Conservation (phyloP, 1,140 invertebrate species). For the Drosophila paulistorum region DNA sequence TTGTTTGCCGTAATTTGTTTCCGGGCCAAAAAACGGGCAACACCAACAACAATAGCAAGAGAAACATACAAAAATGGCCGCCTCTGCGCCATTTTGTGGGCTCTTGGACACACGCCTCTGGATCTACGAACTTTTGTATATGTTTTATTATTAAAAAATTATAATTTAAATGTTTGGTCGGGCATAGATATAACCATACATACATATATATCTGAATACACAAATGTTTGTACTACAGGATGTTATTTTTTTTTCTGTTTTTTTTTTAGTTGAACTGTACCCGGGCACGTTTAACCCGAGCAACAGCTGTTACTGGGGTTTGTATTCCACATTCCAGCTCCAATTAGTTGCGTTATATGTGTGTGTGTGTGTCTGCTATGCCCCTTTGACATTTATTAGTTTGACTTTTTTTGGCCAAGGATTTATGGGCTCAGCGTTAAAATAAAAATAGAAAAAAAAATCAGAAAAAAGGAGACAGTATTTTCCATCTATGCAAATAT, state of each 20-base stretch:
- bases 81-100: constrained; percentile 66
- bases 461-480: constrained; percentile 5
- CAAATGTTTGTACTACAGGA: not conserved
- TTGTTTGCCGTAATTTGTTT: constrained; percentile 81
- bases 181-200: constrained; percentile 39
- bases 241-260: constrained; percentile 19
- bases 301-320: constrained; percentile 40
- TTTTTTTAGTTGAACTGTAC: constrained; percentile 23
- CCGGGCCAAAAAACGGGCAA: constrained; percentile 63
- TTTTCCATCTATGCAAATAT: constrained; percentile 49
- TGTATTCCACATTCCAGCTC: constrained; percentile 20
- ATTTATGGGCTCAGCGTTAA: constrained; percentile 57
- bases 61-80: constrained; percentile 64
- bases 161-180: constrained; percentile 69
- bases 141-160: constrained; percentile 75
- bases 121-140: constrained; percentile 42
- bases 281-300: constrained; percentile 32
- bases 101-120: constrained; percentile 12
- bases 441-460: constrained; percentile 17
- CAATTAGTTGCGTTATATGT: constrained; percentile 60
- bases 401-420: constrained; percentile 62
- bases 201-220: not conserved
- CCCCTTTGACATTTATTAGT: constrained; percentile 66
- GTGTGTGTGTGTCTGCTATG: constrained; percentile 26
- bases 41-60: constrained; percentile 32